These are phyloP conservation scores for Lamellibrachia columna DNA, from an alignment of 2,888 invertebrate species.

Conservation along the genomic window DNA sequence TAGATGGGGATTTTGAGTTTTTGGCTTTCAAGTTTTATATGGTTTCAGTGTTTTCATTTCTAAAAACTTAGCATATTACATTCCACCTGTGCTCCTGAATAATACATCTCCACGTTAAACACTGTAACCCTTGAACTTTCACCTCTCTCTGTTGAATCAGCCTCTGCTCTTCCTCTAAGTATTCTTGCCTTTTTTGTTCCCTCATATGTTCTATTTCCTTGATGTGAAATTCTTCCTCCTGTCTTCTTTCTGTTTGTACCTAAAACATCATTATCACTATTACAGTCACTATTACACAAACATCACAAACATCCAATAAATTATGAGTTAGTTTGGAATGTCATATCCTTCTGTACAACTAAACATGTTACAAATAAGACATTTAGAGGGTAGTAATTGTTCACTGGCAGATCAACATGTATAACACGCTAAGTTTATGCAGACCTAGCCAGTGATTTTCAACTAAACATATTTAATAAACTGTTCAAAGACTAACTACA, in stretches of 20 bases:
- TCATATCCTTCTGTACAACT: background rate
- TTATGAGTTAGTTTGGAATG: background rate
- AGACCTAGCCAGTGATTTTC: too few species aligned
- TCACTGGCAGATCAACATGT: too few species aligned
- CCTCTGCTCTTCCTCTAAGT: background rate
- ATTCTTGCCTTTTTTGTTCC: background rate
- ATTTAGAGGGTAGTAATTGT: too few species aligned
- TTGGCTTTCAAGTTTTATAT: background rate
- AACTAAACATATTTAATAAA: too few species aligned
- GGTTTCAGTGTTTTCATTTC: background rate
- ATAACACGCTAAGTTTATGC: too few species aligned
- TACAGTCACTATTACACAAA: background rate
- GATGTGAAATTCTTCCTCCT: background rate
- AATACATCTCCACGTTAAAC: background rate
- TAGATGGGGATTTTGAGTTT: background rate
- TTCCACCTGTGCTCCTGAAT: too few species aligned
- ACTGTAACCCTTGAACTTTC: background rate
- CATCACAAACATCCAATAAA: background rate
- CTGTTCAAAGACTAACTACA: too few species aligned
- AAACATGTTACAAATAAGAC: too few species aligned
- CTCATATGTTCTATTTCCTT: background rate
- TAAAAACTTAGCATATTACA: background rate
- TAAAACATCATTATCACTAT: background rate
- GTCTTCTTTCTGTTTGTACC: background rate
- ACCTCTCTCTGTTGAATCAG: background rate